Evolutionary conservation across 2,113 vertebrate species (phyloP).

Genomic region (Chaetura pelagica): DNA sequence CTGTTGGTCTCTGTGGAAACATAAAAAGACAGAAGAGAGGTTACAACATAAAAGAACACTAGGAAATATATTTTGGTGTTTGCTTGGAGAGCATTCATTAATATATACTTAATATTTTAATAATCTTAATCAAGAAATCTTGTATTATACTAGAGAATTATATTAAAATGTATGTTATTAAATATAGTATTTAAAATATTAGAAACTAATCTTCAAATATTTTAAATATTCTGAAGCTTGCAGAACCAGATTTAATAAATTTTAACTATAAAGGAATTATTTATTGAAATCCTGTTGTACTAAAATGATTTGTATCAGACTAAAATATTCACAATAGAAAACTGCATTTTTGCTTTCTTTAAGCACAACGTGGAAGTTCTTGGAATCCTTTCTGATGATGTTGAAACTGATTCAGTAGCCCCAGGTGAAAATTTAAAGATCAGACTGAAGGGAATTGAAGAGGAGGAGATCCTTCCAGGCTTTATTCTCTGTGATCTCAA

Average conservation of each 20-base stretch:
- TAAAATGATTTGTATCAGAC: not conserved
- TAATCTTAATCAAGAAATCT: not conserved
- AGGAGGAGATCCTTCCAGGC: constrained; percentile 97
- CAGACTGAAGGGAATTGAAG: constrained; percentile 97
- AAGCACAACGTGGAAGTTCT: constrained; percentile 98
- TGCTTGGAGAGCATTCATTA: not conserved
- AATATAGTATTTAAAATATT: not conserved
- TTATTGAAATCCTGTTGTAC: not conserved
- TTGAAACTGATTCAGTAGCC: constrained; percentile 94
- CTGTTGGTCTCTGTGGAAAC: not conserved
- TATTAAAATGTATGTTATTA: not conserved
- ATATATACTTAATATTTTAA: not conserved
- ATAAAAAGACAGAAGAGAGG: not conserved
- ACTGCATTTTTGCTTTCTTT: constrained; percentile 9
- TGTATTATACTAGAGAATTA: not conserved
- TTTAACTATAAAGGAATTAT: not conserved
- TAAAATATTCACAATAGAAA: not conserved
- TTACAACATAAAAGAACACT: not conserved
- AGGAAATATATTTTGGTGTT: not conserved
- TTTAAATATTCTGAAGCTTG: not conserved
- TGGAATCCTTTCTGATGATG: constrained; percentile 95
- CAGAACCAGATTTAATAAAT: not conserved
- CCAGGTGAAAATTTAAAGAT: constrained; percentile 98
- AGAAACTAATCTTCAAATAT: not conserved
- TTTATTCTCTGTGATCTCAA: constrained; percentile 97